phyloP scores from a whole-genome alignment of 2,113 vertebrate species.

The Corythaeola cristata region DNA sequence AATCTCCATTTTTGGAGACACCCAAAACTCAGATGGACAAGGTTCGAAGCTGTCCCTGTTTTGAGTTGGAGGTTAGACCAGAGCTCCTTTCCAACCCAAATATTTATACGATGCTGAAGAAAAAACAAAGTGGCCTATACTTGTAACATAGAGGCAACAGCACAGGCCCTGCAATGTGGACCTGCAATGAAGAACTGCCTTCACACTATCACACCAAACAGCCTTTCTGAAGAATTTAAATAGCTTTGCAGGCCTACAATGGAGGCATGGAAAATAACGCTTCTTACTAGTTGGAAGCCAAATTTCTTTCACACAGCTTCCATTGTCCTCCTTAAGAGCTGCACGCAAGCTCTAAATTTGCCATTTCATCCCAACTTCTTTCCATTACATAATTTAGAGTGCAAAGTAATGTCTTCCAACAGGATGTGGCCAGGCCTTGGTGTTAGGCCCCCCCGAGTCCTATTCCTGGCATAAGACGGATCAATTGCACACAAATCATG shows the following conservation, averaged over 20 bases:
- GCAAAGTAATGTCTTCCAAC: neutral
- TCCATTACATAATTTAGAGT: neutral
- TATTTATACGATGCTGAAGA: constrained; percentile 8
- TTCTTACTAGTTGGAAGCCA: neutral
- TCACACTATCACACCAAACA: neutral
- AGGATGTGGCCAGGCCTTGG: neutral
- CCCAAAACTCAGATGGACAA: neutral
- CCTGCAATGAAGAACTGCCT: neutral
- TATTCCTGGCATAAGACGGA: neutral
- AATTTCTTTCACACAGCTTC: neutral
- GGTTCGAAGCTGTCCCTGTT: neutral
- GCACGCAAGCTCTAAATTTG: neutral
- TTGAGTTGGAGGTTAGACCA: neutral
- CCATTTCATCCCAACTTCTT: neutral
- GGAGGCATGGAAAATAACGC: neutral
- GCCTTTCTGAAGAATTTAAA: neutral
- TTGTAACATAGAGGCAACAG: neutral
- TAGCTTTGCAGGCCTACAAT: neutral
- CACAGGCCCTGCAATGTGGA: neutral
- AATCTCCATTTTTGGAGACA: neutral
- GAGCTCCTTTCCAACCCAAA: constrained; percentile 22
- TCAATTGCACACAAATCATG: neutral
- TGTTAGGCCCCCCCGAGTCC: neutral
- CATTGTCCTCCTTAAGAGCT: neutral
- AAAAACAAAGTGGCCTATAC: neutral